Conservation (phyloP, 2,888 invertebrate species). For the Caenorhabditis sp. region DNA sequence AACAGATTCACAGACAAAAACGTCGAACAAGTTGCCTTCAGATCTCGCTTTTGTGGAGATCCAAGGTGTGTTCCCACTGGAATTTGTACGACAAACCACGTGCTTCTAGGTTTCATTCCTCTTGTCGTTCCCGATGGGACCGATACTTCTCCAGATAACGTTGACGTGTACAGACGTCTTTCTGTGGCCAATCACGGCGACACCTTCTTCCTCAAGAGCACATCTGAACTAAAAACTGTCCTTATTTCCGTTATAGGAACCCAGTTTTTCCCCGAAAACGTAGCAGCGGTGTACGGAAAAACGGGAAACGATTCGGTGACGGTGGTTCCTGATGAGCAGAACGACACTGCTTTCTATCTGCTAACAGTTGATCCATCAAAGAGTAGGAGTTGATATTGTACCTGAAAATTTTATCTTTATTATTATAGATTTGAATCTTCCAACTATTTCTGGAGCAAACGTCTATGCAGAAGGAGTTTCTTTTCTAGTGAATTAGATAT, state of each 20-base stretch:
- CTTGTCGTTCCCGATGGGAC: constrained; percentile 3
- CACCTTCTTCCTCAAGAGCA: constrained; percentile 15
- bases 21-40: constrained; percentile 39
- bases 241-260: constrained; percentile 19
- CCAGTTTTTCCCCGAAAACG: constrained; percentile 35
- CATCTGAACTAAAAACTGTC: constrained; percentile 1
- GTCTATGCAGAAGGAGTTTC: not conserved
- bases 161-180: constrained; percentile 29
- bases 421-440: constrained; percentile 1
- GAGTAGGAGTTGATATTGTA: not conserved
- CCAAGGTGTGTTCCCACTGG: constrained; percentile 12
- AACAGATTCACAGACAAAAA: constrained; percentile 44
- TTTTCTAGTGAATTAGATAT: constrained; percentile 1
- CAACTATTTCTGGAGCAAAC: not conserved
- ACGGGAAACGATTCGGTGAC: not conserved
- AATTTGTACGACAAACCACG: not conserved
- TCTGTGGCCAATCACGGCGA: constrained; percentile 31
- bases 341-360: constrained; percentile 8
- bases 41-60: constrained; percentile 57
- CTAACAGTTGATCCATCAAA: constrained; percentile 31
- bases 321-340: constrained; percentile 8
- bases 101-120: constrained; percentile 17
- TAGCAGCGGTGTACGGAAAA: constrained; percentile 28
- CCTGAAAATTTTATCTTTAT: not conserved
- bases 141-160: constrained; percentile 15